These are phyloP conservation scores for Bicyclus anynana DNA, from an alignment of 1,140 invertebrate genomes.

Conservation along the genomic window DNA sequence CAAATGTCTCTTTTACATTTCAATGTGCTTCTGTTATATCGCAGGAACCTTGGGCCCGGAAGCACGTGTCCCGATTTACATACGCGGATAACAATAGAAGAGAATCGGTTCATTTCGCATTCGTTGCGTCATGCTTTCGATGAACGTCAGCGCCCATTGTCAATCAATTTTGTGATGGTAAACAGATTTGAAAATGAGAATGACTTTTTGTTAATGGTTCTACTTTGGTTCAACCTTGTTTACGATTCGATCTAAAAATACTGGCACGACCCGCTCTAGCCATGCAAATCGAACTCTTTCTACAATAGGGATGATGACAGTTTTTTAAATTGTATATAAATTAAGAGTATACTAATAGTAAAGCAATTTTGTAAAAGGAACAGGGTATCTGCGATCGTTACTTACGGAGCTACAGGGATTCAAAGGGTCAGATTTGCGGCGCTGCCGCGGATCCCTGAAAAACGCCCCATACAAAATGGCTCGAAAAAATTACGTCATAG, in stretches of 20 bases:
- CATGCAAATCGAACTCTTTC: too few species aligned
- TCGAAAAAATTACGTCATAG: too few species aligned
- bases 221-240: neutral
- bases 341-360: too few species aligned
- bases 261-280: neutral
- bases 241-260: neutral
- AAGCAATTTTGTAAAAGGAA: too few species aligned
- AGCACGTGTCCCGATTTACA: conserved; percentile 52
- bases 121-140: conserved; percentile 31
- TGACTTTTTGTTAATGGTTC: neutral
- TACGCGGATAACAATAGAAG: conserved; percentile 45
- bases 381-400: too few species aligned
- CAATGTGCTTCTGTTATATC: conserved; percentile 14
- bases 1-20: conserved; percentile 7
- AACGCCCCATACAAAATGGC: too few species aligned
- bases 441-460: too few species aligned
- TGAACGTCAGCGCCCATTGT: conserved; percentile 24
- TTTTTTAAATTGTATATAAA: too few species aligned
- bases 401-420: too few species aligned
- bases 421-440: too few species aligned
- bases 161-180: conserved; percentile 1
- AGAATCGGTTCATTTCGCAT: conserved; percentile 31
- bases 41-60: conserved; percentile 33
- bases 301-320: too few species aligned
- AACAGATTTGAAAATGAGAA: neutral